Conservation (phyloP, 2,888 invertebrate genomes). For the Myopa tessellatipennis region DNA sequence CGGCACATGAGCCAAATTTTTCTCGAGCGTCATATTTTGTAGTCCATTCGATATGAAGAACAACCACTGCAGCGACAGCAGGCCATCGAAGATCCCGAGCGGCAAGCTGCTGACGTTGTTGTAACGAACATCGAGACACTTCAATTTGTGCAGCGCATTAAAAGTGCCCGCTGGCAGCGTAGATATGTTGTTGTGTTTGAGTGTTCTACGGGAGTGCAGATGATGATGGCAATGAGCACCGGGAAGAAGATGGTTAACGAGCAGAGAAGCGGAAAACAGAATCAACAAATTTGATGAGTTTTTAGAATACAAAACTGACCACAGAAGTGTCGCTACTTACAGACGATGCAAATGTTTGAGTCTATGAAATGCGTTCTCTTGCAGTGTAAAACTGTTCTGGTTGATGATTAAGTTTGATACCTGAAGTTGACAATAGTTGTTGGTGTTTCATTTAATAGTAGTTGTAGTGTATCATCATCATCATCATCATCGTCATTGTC, state of each 20-base stretch:
- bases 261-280: too few relatives aligned
- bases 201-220: constrained; percentile 52
- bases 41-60: constrained; percentile 69
- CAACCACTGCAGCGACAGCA: constrained; percentile 68
- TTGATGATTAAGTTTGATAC: constrained; percentile 62
- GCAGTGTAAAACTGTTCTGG: constrained; percentile 61
- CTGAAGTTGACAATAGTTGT: constrained; percentile 44
- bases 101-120: constrained; percentile 63
- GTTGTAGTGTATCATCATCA: not conserved
- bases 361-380: constrained; percentile 55
- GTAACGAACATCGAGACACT: constrained; percentile 61
- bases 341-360: constrained; percentile 56
- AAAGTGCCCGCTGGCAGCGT: constrained; percentile 60
- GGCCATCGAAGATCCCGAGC: constrained; percentile 66
- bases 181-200: constrained; percentile 66
- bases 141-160: constrained; percentile 55
- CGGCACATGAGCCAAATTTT: constrained; percentile 66
- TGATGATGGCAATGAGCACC: not conserved
- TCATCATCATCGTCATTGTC: too few relatives aligned
- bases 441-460: not conserved
- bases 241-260: not conserved
- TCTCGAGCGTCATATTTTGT: constrained; percentile 65
- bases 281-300: not conserved
- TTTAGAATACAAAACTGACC: constrained; percentile 10
- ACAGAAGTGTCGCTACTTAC: constrained; percentile 52